Percentiles rank a stretch among this genome's conserved stretches.
Evolutionary conservation across 1,140 invertebrate species (phyloP).

Genomic region (Drosophila neocordata): DNA sequence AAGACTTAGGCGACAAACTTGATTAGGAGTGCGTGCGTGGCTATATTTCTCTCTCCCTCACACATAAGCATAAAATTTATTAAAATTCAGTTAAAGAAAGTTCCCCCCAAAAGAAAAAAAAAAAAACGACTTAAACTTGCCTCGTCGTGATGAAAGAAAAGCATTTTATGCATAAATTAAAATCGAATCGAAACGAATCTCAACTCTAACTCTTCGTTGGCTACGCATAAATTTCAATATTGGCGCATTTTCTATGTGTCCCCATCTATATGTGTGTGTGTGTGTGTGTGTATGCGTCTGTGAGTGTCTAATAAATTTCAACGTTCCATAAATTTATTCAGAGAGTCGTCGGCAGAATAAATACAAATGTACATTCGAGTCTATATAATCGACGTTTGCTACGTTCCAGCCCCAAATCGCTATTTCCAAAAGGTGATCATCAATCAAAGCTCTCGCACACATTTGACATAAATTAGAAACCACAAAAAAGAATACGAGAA

Average conservation of each 20-base stretch:
- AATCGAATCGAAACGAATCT: constrained; percentile 78
- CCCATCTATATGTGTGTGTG: constrained; percentile 28
- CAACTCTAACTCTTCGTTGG: constrained; percentile 24
- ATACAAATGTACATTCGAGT: constrained; percentile 6
- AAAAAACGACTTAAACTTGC: constrained; percentile 37
- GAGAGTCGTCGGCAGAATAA: constrained; percentile 35
- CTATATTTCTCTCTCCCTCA: constrained; percentile 24
- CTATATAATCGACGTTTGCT: constrained; percentile 43
- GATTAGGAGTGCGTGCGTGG: constrained; percentile 64
- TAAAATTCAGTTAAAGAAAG: constrained; percentile 81
- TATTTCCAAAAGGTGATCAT: constrained; percentile 49
- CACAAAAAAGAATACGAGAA: constrained; percentile 21
- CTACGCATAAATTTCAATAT: constrained; percentile 78
- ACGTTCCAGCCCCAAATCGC: constrained; percentile 14
- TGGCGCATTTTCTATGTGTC: constrained; percentile 71
- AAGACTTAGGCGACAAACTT: constrained; percentile 80
- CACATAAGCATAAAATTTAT: constrained; percentile 74
- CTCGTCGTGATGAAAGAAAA: constrained; percentile 78
- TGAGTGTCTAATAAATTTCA: constrained; percentile 18
- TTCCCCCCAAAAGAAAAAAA: constrained; percentile 39
- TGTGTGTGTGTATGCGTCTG: not conserved
- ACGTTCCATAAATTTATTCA: constrained; percentile 73
- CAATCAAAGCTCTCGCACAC: constrained; percentile 63
- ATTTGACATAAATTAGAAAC: constrained; percentile 81
- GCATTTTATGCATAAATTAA: constrained; percentile 80